Conservation (phyloP, 2,888 invertebrate genomes). For the Chalcis sispes region DNA sequence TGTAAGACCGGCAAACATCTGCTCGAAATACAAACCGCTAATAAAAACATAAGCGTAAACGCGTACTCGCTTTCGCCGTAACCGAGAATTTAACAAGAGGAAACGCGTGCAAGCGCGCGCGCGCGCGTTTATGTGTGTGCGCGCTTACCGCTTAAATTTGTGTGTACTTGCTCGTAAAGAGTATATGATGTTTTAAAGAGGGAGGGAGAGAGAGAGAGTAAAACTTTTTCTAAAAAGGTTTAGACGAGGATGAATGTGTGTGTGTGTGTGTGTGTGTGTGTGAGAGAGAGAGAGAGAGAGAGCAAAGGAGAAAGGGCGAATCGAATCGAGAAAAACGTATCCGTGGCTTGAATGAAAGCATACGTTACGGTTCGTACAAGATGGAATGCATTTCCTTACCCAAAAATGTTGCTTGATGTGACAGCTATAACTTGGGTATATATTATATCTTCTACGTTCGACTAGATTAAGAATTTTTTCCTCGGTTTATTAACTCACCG, state of each 20-base stretch:
- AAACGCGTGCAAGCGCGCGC: not conserved
- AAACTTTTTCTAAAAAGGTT: constrained; percentile 20
- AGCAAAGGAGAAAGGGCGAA: constrained; percentile 41
- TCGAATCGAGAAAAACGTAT: constrained; percentile 32
- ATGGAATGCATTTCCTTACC: constrained; percentile 8
- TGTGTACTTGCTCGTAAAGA: not conserved
- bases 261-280: no score
- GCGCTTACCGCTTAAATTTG: not conserved
- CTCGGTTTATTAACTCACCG: constrained; percentile 25
- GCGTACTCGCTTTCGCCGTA: no score
- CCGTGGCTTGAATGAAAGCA: not conserved
- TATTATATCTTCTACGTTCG: not conserved
- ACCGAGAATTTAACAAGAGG: not conserved
- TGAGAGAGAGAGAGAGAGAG: constrained; percentile 41
- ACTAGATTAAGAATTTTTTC: constrained; percentile 49
- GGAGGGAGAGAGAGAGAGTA: constrained; percentile 37
- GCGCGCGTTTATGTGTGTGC: not conserved
- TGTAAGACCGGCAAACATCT: constrained; percentile 71
- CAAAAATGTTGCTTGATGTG: constrained; percentile 18
- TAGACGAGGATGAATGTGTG: no score
- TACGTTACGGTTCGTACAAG: not conserved
- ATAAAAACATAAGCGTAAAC: constrained; percentile 68
- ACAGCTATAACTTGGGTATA: not conserved
- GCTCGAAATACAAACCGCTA: constrained; percentile 75
- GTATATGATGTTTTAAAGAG: not conserved